phyloP scores from a whole-genome alignment of 2,888 invertebrate genomes.

The Dicranocentrus wangi region DNA sequence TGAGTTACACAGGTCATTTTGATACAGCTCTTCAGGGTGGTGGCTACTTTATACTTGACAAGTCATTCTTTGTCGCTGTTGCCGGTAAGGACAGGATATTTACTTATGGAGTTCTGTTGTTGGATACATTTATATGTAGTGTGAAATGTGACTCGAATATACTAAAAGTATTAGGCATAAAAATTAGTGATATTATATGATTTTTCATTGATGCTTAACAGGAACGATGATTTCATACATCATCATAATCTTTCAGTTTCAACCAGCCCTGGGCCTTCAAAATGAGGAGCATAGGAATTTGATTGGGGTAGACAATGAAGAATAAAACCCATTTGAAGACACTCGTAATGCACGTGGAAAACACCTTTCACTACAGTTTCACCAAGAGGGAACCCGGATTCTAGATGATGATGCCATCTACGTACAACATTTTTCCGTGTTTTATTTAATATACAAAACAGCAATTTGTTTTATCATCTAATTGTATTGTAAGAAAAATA shows the following conservation, averaged over 20 bases:
- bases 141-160: too few relatives aligned
- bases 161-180: too few relatives aligned
- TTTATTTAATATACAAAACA: too few relatives aligned
- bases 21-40: constrained; percentile 64
- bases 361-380: constrained; percentile 25
- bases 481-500: too few relatives aligned
- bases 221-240: constrained; percentile 69
- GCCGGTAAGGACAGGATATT: constrained; percentile 33
- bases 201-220: constrained; percentile 10
- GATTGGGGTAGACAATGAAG: constrained; percentile 6
- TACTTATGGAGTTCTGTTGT: too few relatives aligned
- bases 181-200: too few relatives aligned
- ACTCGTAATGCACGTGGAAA: constrained; percentile 54
- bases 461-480: too few relatives aligned
- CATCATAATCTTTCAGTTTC: constrained; percentile 70
- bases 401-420: too few relatives aligned
- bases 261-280: constrained; percentile 59
- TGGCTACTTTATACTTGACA: constrained; percentile 62
- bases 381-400: constrained; percentile 17
- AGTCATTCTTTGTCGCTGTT: constrained; percentile 56
- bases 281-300: constrained; percentile 30
- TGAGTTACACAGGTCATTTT: constrained; percentile 67
- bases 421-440: neutral
- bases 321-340: neutral
- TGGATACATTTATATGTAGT: too few relatives aligned